Evolutionary conservation across 1,140 invertebrate genomes (phyloP).

Genomic region (Drosophila tani): DNA sequence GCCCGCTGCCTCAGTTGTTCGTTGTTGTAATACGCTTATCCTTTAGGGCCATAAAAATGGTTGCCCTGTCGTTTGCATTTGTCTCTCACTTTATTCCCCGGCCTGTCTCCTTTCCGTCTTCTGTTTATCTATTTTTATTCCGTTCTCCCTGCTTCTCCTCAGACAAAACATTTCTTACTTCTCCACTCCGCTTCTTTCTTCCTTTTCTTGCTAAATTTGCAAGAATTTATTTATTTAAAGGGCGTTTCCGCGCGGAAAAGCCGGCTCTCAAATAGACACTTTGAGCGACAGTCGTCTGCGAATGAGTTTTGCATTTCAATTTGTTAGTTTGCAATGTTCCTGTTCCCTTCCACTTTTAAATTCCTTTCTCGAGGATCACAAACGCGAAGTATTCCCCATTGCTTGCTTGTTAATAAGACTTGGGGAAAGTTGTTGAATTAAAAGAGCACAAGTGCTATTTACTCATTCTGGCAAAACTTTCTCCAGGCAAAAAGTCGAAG

Average conservation of each 20-base stretch:
- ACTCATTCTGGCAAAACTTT: conserved; percentile 3
- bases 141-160: conserved; percentile 31
- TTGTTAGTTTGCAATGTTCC: conserved; percentile 34
- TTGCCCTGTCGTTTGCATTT: conserved; percentile 69
- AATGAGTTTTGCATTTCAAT: conserved; percentile 76
- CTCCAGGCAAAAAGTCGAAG: neutral
- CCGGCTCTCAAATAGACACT: conserved; percentile 38
- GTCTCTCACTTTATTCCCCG: conserved; percentile 45
- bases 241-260: conserved; percentile 6
- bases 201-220: conserved; percentile 46
- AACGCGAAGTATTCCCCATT: conserved; percentile 5
- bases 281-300: conserved; percentile 29
- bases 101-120: conserved; percentile 7
- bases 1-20: conserved; percentile 21
- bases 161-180: conserved; percentile 50
- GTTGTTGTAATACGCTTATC: conserved; percentile 73
- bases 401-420: conserved; percentile 31
- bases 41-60: conserved; percentile 72
- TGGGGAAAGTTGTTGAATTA: conserved; percentile 25
- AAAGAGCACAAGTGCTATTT: conserved; percentile 17
- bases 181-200: too few relatives aligned
- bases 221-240: conserved; percentile 72
- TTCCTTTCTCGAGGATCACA: conserved; percentile 6
- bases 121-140: conserved; percentile 32
- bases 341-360: conserved; percentile 8